phyloP scores from a whole-genome alignment of 2,888 invertebrate species.

The Diogma glabrata region DNA sequence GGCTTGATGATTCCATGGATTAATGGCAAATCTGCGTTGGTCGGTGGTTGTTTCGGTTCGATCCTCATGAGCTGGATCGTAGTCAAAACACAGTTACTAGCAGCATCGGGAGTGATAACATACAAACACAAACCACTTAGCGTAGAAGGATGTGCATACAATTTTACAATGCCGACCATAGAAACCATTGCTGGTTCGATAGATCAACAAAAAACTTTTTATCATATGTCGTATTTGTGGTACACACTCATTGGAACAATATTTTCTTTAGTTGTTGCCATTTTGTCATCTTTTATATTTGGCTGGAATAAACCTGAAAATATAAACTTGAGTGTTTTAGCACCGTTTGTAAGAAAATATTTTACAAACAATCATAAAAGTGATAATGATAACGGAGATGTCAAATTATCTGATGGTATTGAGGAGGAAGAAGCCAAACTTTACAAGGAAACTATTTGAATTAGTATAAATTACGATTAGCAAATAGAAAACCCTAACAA shows the following conservation, averaged over 20 bases:
- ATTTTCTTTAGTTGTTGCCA: constrained; percentile 45
- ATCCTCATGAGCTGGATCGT: constrained; percentile 52
- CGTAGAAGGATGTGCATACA: constrained; percentile 35
- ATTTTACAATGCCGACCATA: constrained; percentile 30
- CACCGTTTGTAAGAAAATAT: constrained; percentile 49
- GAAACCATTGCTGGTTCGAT: constrained; percentile 22
- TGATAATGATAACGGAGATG: too few relatives aligned
- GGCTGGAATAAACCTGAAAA: constrained; percentile 31
- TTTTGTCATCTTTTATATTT: constrained; percentile 41
- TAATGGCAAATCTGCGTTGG: constrained; percentile 41
- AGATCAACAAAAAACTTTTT: too few relatives aligned
- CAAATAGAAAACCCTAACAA: too few relatives aligned
- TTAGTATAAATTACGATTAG: too few relatives aligned
- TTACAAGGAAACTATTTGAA: too few relatives aligned
- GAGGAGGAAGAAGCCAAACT: too few relatives aligned
- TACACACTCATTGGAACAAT: constrained; percentile 50
- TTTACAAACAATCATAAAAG: too few relatives aligned
- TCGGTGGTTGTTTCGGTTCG: constrained; percentile 45
- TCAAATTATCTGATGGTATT: too few relatives aligned
- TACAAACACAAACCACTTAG: constrained; percentile 39
- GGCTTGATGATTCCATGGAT: constrained; percentile 54
- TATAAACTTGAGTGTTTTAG: constrained; percentile 46
- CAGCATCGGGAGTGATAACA: constrained; percentile 46
- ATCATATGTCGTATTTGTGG: constrained; percentile 61
- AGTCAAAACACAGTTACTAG: constrained; percentile 49